phyloP scores from a whole-genome alignment of 2,888 invertebrate genomes.

The Drosophila nigricruria region DNA sequence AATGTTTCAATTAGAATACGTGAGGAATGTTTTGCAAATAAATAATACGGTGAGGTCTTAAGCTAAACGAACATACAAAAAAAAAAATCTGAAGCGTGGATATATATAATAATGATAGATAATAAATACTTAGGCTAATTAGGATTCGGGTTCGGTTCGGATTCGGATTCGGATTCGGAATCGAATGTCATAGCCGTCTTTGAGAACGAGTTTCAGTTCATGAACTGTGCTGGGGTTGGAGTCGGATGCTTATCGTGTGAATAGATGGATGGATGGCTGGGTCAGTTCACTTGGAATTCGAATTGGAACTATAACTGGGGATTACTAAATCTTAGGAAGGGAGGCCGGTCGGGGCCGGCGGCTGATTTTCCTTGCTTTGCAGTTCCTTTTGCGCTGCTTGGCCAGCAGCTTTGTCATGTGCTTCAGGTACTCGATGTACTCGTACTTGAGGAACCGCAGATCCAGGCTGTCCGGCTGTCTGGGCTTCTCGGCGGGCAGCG shows the following conservation, averaged over 20 bases:
- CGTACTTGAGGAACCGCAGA: conserved; percentile 68
- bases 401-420: conserved; percentile 60
- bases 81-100: conserved; percentile 8
- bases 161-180: conserved; percentile 24
- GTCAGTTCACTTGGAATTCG: background rate
- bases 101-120: conserved; percentile 4
- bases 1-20: conserved; percentile 31
- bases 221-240: conserved; percentile 3
- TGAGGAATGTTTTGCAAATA: conserved; percentile 51
- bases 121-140: conserved; percentile 49
- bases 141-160: conserved; percentile 36
- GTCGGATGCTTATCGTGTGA: background rate
- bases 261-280: background rate
- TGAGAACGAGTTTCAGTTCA: conserved; percentile 48
- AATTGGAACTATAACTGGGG: background rate
- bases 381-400: conserved; percentile 38
- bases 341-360: background rate
- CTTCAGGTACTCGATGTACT: conserved; percentile 65
- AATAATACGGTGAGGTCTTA: conserved; percentile 52
- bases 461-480: conserved; percentile 52
- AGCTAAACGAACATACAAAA: conserved; percentile 20
- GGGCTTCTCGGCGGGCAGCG: conserved; percentile 15
- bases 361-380: background rate
- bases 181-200: conserved; percentile 46
- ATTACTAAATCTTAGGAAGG: background rate